Conservation (phyloP, 2,113 vertebrate genomes). For the Puffinus mauretanicus region DNA sequence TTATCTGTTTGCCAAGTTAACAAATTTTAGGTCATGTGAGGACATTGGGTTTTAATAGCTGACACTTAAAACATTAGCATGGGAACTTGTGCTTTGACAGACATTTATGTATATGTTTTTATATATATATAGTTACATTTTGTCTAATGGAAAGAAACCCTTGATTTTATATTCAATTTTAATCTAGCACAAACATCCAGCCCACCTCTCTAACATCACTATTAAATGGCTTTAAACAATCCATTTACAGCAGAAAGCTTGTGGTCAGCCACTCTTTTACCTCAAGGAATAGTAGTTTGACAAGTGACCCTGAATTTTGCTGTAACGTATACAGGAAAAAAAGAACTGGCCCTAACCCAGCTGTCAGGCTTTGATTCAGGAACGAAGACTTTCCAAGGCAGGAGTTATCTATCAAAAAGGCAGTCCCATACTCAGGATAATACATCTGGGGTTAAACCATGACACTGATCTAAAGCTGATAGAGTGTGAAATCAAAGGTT, state of each 20-base stretch:
- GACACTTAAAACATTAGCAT: background rate
- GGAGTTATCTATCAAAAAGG: conserved; percentile 66
- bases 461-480: conserved; percentile 49
- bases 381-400: conserved; percentile 42
- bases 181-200: background rate
- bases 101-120: background rate
- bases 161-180: background rate
- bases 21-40: background rate
- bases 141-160: background rate
- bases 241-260: background rate
- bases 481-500: conserved; percentile 69
- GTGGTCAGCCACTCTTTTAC: background rate
- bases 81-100: background rate
- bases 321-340: background rate
- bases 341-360: conserved; percentile 5
- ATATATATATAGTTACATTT: background rate
- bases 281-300: background rate
- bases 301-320: conserved; percentile 45
- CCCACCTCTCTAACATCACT: background rate
- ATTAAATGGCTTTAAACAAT: conserved; percentile 6
- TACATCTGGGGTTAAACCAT: conserved; percentile 14
- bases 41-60: background rate
- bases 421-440: conserved; percentile 59
- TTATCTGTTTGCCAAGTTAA: background rate
- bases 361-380: conserved; percentile 61